These are phyloP conservation scores for Eristalis arbustorum DNA, from an alignment of 2,888 invertebrate genomes.

Conservation along the genomic window DNA sequence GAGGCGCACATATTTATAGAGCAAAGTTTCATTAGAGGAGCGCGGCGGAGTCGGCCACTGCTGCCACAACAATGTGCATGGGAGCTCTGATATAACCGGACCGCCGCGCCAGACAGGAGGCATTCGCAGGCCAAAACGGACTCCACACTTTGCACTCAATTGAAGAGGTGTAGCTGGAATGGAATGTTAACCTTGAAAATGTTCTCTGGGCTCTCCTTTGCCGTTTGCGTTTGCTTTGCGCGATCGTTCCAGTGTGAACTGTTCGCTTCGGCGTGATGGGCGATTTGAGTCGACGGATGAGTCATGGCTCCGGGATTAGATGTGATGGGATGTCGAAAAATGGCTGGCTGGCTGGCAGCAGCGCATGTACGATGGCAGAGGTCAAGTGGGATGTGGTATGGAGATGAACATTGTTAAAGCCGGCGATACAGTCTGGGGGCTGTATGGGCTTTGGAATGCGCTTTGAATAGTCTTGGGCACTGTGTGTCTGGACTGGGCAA, in stretches of 20 bases:
- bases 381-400: neutral
- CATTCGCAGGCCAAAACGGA: conserved; percentile 33
- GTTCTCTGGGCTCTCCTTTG: conserved; percentile 24
- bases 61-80: conserved; percentile 54
- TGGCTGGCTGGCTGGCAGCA: neutral
- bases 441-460: neutral
- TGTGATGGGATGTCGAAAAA: conserved; percentile 8
- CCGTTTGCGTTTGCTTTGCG: neutral
- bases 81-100: conserved; percentile 49
- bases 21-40: conserved; percentile 44
- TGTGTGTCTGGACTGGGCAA: neutral
- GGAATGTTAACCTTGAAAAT: conserved; percentile 68
- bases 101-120: neutral
- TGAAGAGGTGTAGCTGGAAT: conserved; percentile 56
- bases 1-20: conserved; percentile 40
- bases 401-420: neutral
- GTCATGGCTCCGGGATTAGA: conserved; percentile 26
- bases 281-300: conserved; percentile 25
- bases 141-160: conserved; percentile 67
- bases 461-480: neutral
- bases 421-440: neutral
- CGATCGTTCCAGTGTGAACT: conserved; percentile 6
- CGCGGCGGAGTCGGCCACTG: conserved; percentile 27
- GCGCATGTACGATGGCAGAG: neutral
- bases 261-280: conserved; percentile 1